These are phyloP conservation scores for Neoscelio sp. DNA, from an alignment of 2,888 invertebrate species.

Conservation along the genomic window DNA sequence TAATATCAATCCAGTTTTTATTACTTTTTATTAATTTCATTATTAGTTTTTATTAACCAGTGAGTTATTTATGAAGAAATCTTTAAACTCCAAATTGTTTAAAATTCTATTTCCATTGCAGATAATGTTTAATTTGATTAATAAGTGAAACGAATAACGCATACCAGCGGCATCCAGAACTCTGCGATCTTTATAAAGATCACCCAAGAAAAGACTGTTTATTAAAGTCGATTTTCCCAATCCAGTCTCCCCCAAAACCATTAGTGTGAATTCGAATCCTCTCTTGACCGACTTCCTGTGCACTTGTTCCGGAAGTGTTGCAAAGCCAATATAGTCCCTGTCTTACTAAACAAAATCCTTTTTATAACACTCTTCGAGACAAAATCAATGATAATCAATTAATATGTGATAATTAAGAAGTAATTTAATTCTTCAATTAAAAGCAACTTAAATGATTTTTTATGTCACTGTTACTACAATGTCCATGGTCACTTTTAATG, in stretches of 20 bases:
- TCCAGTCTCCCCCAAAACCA: conserved; percentile 98
- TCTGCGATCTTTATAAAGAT: conserved; percentile 94
- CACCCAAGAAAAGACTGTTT: conserved; percentile 96
- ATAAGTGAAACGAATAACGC: too few species aligned
- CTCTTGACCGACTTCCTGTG: conserved; percentile 98
- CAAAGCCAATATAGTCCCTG: conserved; percentile 93
- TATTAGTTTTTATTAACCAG: too few species aligned
- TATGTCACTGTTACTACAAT: too few species aligned
- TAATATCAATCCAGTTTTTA: too few species aligned
- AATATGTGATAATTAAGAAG: too few species aligned
- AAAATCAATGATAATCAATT: conserved; percentile 1
- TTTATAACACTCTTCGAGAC: conserved; percentile 14
- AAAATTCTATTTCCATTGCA: too few species aligned
- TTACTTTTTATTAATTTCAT: neutral
- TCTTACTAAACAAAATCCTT: conserved; percentile 71
- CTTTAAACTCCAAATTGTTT: too few species aligned
- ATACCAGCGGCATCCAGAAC: conserved; percentile 89
- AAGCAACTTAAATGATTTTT: too few species aligned
- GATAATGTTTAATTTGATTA: too few species aligned
- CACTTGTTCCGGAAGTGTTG: conserved; percentile 97
- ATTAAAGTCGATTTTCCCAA: conserved; percentile 97
- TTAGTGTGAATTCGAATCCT: conserved; percentile 97
- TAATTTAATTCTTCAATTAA: too few species aligned
- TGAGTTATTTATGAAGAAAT: too few species aligned
- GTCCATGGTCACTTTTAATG: too few species aligned